These are phyloP conservation scores for Babyrousa celebensis DNA, from an alignment of 2,797 vertebrate genomes.

Conservation along the genomic window DNA sequence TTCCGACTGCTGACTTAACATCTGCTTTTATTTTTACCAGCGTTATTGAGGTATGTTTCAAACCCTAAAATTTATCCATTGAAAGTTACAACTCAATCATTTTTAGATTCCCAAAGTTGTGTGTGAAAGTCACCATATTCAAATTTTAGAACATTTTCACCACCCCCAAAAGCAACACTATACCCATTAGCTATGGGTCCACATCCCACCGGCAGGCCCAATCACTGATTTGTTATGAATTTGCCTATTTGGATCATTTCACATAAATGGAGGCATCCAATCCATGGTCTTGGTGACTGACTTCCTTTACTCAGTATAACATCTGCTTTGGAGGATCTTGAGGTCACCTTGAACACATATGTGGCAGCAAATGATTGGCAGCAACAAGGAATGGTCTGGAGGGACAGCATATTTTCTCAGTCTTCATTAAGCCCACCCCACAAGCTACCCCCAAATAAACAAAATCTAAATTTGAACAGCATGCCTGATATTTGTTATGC, in stretches of 20 bases:
- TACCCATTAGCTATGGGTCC: background rate
- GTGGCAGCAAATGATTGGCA: background rate
- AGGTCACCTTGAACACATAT: background rate
- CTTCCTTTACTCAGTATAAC: constrained; percentile 2
- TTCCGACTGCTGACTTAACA: background rate
- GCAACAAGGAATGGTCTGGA: background rate
- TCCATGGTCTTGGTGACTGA: background rate
- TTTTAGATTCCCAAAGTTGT: background rate
- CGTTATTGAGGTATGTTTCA: background rate
- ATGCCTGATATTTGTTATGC: background rate
- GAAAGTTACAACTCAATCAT: background rate
- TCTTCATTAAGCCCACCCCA: background rate
- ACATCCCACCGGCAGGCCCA: background rate
- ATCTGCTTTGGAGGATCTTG: background rate
- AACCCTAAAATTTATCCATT: background rate
- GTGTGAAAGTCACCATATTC: background rate
- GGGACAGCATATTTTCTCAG: background rate
- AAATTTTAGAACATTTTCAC: constrained; percentile 1
- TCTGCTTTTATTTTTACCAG: background rate
- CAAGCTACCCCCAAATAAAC: background rate
- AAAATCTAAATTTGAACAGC: background rate
- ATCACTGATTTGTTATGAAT: background rate
- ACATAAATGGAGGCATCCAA: background rate
- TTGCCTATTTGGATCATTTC: background rate
- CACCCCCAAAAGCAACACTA: background rate